Evolutionary conservation across 2,113 vertebrate species (phyloP).

Genomic region (Oryctolagus cuniculus): DNA sequence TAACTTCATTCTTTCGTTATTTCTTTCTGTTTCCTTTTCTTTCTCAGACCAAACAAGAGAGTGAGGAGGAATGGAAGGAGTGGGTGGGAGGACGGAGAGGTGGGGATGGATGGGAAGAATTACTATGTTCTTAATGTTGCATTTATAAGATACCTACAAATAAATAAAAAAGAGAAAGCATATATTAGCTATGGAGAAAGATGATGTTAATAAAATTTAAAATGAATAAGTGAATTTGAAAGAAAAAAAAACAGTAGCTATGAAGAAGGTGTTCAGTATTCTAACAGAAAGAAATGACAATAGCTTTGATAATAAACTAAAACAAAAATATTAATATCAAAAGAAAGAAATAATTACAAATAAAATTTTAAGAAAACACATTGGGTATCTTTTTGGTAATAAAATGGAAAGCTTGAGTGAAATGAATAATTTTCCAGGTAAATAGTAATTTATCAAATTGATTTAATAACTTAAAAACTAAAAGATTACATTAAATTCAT

Average conservation of each 20-base stretch:
- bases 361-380: not conserved
- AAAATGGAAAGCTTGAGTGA: not conserved
- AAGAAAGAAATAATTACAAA: not conserved
- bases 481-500: too few relatives aligned
- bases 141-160: too few relatives aligned
- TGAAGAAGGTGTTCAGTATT: not conserved
- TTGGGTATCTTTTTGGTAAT: not conserved
- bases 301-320: not conserved
- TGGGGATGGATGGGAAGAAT: too few relatives aligned
- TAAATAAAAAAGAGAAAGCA: too few relatives aligned
- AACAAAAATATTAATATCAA: not conserved
- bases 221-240: not conserved
- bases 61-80: too few relatives aligned
- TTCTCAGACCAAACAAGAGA: too few relatives aligned
- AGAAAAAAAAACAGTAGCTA: not conserved
- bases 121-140: too few relatives aligned
- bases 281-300: not conserved
- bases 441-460: not conserved
- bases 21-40: too few relatives aligned
- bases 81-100: too few relatives aligned
- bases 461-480: not conserved
- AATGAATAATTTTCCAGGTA: not conserved
- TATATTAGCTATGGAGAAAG: not conserved
- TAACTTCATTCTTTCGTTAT: too few relatives aligned
- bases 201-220: not conserved